Conservation (phyloP, 2,888 invertebrate species). For the Ariolimax columbianus region DNA sequence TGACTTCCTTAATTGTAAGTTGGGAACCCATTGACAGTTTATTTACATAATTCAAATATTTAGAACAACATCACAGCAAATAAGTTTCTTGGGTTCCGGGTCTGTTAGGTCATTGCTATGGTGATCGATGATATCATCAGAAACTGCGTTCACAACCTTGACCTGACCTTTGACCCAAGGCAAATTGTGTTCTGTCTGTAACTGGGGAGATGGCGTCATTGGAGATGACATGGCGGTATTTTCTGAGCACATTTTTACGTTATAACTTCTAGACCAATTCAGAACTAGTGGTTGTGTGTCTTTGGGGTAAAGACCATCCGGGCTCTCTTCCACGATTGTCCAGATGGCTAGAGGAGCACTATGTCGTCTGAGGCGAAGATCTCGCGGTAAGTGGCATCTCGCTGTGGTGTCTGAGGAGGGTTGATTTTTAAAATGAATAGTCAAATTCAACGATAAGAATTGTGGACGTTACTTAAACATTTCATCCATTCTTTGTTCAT, state of each 20-base stretch:
- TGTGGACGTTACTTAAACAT: too few species aligned
- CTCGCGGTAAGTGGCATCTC: constrained; percentile 44
- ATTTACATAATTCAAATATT: background rate
- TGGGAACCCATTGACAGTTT: too few species aligned
- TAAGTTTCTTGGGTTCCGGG: background rate
- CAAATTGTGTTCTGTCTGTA: background rate
- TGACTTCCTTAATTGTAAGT: too few species aligned
- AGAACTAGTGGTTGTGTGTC: constrained; percentile 31
- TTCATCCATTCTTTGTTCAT: too few species aligned
- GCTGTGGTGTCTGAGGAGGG: constrained; percentile 30
- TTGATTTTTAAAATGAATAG: background rate
- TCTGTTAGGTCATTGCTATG: background rate
- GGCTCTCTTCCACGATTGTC: constrained; percentile 54
- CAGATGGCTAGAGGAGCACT: constrained; percentile 55
- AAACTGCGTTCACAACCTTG: background rate
- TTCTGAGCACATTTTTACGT: background rate
- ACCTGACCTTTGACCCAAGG: background rate
- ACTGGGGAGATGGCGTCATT: constrained; percentile 17
- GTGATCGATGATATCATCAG: background rate
- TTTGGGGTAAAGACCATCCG: constrained; percentile 38
- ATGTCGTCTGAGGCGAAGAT: constrained; percentile 52
- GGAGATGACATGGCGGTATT: constrained; percentile 26
- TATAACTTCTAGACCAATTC: background rate
- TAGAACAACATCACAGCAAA: constrained; percentile 19
- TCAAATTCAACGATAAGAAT: too few species aligned